Conservation (phyloP, 2,113 vertebrate genomes). For the Asarcornis scutulata region DNA sequence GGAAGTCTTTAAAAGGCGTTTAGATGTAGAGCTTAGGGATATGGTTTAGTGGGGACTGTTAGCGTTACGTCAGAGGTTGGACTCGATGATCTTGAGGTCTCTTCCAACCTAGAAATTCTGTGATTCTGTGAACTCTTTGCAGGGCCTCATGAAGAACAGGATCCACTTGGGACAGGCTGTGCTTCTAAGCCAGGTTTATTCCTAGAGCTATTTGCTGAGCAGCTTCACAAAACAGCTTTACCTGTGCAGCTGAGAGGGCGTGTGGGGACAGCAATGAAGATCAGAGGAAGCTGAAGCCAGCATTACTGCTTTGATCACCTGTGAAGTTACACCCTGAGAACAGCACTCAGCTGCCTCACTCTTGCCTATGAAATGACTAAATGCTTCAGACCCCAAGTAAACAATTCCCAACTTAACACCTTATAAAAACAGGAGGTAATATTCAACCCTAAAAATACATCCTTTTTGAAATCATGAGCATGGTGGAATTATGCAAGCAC, state of each 20-base stretch:
- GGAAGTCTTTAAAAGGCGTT: no score
- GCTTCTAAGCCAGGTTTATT: neutral
- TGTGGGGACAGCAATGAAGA: rapidly evolving
- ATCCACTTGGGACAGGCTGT: neutral
- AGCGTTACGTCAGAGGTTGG: no score
- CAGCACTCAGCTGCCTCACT: neutral
- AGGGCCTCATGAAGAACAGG: neutral
- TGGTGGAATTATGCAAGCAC: conserved; percentile 19
- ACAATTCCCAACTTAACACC: neutral
- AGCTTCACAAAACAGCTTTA: neutral
- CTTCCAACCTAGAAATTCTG: no score
- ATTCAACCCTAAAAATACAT: conserved; percentile 17
- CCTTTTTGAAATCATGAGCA: neutral
- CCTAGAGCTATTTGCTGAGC: neutral
- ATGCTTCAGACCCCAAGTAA: neutral
- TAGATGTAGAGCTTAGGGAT: no score
- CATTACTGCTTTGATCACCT: rapidly evolving
- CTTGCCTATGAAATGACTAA: neutral
- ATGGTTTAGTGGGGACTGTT: no score
- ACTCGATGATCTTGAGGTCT: no score
- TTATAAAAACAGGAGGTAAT: neutral
- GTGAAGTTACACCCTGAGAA: neutral
- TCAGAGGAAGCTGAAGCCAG: neutral
- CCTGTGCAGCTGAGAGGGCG: neutral
- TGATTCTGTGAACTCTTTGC: no score